Percentiles rank a stretch among this genome's conserved stretches.
Evolutionary conservation across 2,797 vertebrate species (phyloP).

Genomic region (Poeciliopsis infans): DNA sequence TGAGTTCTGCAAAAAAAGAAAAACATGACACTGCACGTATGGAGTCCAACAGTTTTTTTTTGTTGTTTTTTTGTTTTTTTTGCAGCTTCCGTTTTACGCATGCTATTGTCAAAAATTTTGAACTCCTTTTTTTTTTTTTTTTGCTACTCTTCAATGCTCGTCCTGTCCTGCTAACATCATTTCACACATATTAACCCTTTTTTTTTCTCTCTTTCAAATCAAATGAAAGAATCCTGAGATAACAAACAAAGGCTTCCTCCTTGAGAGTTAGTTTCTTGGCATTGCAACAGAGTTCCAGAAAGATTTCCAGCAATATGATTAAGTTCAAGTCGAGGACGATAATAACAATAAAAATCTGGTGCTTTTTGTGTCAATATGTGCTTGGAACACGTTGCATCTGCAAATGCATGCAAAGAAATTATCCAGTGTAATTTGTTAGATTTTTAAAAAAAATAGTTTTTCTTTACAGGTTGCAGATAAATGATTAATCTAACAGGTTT

Average conservation of each 20-base stretch:
- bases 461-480: neutral
- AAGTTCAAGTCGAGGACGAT: neutral
- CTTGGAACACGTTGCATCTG: neutral
- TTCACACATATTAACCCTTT: neutral
- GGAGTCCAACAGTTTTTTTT: slow-evolving; percentile 24
- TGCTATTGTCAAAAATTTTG: slow-evolving; percentile 43
- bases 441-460: neutral
- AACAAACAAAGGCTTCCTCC: slow-evolving; percentile 9
- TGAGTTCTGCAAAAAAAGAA: slow-evolving; percentile 32
- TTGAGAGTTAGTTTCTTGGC: slow-evolving; percentile 66
- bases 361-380: neutral
- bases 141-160: slow-evolving; percentile 3
- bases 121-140: slow-evolving; percentile 17
- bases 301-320: slow-evolving; percentile 35
- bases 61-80: slow-evolving; percentile 25
- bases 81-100: slow-evolving; percentile 34
- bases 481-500: slow-evolving; percentile 29
- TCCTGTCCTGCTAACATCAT: slow-evolving; percentile 9
- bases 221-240: neutral
- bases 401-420: slow-evolving; percentile 48
- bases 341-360: neutral
- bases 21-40: slow-evolving; percentile 10
- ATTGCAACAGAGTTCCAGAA: slow-evolving; percentile 56
- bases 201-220: neutral
- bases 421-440: slow-evolving; percentile 10